phyloP scores from a whole-genome alignment of 2,797 vertebrate genomes.

The Syngnathus acus region DNA sequence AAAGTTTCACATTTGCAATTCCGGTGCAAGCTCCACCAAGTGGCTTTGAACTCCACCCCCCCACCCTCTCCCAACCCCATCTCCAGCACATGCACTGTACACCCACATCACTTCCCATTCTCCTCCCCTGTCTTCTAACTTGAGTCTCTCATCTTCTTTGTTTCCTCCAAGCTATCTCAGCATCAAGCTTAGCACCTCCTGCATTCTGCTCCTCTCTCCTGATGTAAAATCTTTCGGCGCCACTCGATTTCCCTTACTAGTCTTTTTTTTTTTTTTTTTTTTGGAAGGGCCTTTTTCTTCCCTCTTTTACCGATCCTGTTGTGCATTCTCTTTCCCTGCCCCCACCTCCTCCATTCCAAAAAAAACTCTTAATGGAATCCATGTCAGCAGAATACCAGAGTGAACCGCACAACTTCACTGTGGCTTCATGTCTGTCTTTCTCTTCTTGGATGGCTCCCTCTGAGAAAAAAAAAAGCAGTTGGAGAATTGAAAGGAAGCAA shows the following conservation, averaged over 20 bases:
- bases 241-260: conserved; percentile 32
- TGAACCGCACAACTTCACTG: conserved; percentile 64
- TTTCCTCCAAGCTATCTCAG: conserved; percentile 48
- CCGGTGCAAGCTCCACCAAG: conserved; percentile 18
- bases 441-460: conserved; percentile 40
- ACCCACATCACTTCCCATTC: conserved; percentile 46
- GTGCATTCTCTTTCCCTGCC: conserved; percentile 31
- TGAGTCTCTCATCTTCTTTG: conserved; percentile 56
- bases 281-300: neutral
- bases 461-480: conserved; percentile 6
- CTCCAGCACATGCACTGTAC: conserved; percentile 23
- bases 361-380: conserved; percentile 57
- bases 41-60: conserved; percentile 33
- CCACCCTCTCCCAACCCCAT: conserved; percentile 9
- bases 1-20: conserved; percentile 7
- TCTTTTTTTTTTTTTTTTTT: conserved; percentile 11
- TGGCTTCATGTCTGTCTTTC: conserved; percentile 52
- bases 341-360: neutral
- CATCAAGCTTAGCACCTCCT: conserved; percentile 52
- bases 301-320: conserved; percentile 21
- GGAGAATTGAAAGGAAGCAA: neutral
- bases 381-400: conserved; percentile 68
- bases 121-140: conserved; percentile 52
- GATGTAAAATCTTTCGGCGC: conserved; percentile 37
- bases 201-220: conserved; percentile 25